These are phyloP conservation scores for Mesocentrotus franciscanus DNA, from an alignment of 53 echinoderm and acorn worm genomes.

Conservation along the genomic window DNA sequence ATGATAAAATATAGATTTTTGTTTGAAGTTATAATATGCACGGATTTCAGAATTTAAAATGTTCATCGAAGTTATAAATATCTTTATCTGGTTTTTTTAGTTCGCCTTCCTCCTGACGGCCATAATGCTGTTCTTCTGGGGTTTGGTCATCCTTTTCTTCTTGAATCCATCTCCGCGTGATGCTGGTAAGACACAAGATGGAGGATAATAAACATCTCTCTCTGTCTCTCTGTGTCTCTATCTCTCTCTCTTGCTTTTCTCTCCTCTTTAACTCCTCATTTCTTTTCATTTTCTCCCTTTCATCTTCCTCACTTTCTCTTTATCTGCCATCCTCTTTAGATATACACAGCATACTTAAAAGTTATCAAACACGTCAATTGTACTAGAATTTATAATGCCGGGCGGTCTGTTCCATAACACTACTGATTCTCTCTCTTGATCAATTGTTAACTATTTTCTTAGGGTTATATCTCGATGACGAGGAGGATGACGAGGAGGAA, in stretches of 20 bases:
- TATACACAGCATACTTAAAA: no score
- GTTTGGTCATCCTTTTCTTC: constrained; percentile 76
- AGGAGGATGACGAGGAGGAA: constrained; percentile 7
- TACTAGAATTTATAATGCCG: no score
- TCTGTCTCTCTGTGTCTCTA: neutral
- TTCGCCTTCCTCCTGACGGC: constrained; percentile 73
- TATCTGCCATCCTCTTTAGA: no score
- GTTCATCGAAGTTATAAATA: neutral
- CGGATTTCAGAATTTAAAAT: no score
- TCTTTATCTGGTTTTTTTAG: neutral
- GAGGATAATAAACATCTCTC: neutral
- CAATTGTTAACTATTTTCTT: neutral
- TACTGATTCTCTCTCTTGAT: neutral
- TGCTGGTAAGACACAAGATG: constrained; percentile 63
- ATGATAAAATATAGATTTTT: no score
- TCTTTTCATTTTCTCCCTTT: neutral
- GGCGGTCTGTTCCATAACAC: no score
- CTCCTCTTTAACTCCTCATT: neutral
- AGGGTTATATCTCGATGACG: constrained; percentile 19
- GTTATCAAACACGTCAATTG: no score
- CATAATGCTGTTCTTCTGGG: constrained; percentile 74
- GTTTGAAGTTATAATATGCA: no score
- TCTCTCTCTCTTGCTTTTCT: neutral
- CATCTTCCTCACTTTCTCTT: neutral
- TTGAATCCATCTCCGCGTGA: constrained; percentile 78